Evolutionary conservation across 2,888 invertebrate genomes (phyloP).

Genomic region (Cheiracanthium punctorium): DNA sequence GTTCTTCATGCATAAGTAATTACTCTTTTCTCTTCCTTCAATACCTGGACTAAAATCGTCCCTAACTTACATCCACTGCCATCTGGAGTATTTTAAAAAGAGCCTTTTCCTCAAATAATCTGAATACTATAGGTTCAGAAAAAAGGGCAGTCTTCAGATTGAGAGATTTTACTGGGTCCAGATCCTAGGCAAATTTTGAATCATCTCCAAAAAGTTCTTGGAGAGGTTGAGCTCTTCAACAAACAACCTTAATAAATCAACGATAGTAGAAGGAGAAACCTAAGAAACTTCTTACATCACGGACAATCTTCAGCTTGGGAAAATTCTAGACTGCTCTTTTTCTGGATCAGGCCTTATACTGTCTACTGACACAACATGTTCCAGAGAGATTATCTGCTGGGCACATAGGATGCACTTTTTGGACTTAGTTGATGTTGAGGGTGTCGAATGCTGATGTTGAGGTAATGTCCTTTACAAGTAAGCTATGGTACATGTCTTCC

Average conservation of each 20-base stretch:
- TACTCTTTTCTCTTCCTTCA: background rate
- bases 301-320: conserved; percentile 16
- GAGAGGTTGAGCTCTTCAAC: background rate
- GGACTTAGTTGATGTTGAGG: no score
- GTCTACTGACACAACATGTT: conserved; percentile 32
- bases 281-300: conserved; percentile 22
- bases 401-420: no score
- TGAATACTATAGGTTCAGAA: background rate
- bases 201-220: background rate
- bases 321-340: conserved; percentile 24
- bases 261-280: conserved; percentile 1
- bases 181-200: background rate
- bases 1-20: no score
- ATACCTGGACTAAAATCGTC: background rate
- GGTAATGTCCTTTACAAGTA: no score
- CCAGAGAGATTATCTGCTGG: no score
- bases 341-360: conserved; percentile 26
- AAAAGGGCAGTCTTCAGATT: background rate
- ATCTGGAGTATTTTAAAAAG: conserved; percentile 4
- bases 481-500: no score
- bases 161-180: background rate
- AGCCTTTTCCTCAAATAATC: background rate
- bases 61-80: conserved; percentile 19
- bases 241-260: conserved; percentile 2
- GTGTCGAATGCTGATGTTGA: no score